Conservation (phyloP, 2,888 invertebrate genomes). For the Latrodectus elegans region DNA sequence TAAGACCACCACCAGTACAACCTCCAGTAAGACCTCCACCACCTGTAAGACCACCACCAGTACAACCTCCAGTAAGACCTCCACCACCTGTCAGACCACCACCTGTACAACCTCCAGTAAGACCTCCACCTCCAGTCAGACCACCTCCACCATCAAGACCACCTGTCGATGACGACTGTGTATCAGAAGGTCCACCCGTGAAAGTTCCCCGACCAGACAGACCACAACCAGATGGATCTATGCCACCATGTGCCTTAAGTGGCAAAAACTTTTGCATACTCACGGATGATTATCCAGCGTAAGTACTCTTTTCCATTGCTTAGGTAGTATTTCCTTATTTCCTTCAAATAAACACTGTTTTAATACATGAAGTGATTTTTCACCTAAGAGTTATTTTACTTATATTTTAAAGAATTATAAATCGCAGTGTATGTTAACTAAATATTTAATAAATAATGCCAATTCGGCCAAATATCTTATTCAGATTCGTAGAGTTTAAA, state of each 20-base stretch:
- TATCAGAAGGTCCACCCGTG: slow-evolving; percentile 59
- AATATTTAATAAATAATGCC: too few relatives aligned
- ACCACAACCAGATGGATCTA: slow-evolving; percentile 68
- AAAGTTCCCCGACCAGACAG: slow-evolving; percentile 69
- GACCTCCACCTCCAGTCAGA: slow-evolving; percentile 36
- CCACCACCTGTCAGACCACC: slow-evolving; percentile 45
- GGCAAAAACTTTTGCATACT: slow-evolving; percentile 71
- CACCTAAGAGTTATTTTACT: too few relatives aligned
- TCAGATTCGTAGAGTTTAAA: too few relatives aligned
- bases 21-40: slow-evolving; percentile 16
- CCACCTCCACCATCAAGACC: slow-evolving; percentile 51
- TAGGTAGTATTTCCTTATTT: too few relatives aligned
- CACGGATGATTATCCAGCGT: slow-evolving; percentile 71
- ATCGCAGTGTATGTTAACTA: too few relatives aligned
- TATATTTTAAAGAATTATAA: too few relatives aligned
- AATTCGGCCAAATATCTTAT: too few relatives aligned
- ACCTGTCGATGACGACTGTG: slow-evolving; percentile 50
- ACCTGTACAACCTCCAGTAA: slow-evolving; percentile 41
- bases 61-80: slow-evolving; percentile 42
- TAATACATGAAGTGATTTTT: too few relatives aligned
- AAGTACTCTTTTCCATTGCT: slow-evolving; percentile 45
- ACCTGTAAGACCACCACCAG: slow-evolving; percentile 27
- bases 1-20: slow-evolving; percentile 59
- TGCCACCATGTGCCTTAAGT: slow-evolving; percentile 70
- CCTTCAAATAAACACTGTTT: too few relatives aligned